Base-by-base conservation (phyloP, 1,140 invertebrate genomes). In the Anagrus nilaparvatae region DNA sequence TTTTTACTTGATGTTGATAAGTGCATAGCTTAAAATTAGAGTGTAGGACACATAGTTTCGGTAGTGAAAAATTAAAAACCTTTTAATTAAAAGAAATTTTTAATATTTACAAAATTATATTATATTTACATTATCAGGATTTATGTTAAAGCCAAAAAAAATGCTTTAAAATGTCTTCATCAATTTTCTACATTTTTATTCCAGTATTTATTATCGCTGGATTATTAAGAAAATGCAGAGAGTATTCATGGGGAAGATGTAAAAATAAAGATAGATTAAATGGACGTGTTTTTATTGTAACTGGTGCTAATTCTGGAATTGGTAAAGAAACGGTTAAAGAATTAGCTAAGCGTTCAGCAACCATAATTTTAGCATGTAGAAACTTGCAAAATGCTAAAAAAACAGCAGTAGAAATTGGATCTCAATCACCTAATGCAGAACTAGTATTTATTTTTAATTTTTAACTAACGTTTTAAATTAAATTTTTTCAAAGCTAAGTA, bases 281-380 rank as follows among this genome's bases (percentile, higher is more conserved):
- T 40, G 77, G 72, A 2, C 76, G 77, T 51, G 76, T 79, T 5
- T 82, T 79, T 30, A 69, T 90, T 5, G 75, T 89, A 3, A 89
- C 86, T 12, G 87, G 87, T 17, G 82, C 79, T 2, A 88, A 83
- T 60, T 78, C 77, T 41, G 87, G 87, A 0, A 80, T 90, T 43
- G 87, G 87, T 2, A 77, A 81, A 47, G 82, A 82, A 55, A 81
- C 82, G 2, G 79, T 80, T 0, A 72, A 71, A 34, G 77, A 79
- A 41, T 60, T 87, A 9, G 78, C 73, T 2, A 71, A 64, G 43
- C 65, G 80, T 49, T 75, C 76, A 47, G 82, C 81, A 2, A 71
- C 73, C 28, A 76, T 88, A 5, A 80, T 87, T 35, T 70, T 89
- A 61, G 84, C 82, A 1, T 87, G 84, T 53, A 63, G 84, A 36